These are phyloP conservation scores for Diloba caeruleocephala DNA, from an alignment of 2,888 invertebrate genomes.

Conservation along the genomic window DNA sequence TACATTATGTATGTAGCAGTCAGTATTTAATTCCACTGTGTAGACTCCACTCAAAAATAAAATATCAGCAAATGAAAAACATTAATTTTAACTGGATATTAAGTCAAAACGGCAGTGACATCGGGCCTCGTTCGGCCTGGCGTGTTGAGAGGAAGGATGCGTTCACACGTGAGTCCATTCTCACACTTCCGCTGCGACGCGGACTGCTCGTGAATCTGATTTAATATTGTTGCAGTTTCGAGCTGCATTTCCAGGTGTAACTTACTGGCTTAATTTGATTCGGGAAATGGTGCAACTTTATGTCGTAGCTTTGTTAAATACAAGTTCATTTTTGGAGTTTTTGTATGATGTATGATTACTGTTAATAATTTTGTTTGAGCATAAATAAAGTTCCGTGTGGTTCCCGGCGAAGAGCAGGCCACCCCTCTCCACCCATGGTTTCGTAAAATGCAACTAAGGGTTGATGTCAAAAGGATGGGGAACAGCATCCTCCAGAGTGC, in stretches of 20 bases:
- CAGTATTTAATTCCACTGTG: too few species aligned
- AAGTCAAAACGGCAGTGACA: slow-evolving; percentile 4
- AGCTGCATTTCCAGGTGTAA: slow-evolving; percentile 38
- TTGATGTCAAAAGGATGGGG: too few species aligned
- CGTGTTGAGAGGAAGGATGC: slow-evolving; percentile 46
- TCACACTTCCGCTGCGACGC: slow-evolving; percentile 40
- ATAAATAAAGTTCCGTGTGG: too few species aligned
- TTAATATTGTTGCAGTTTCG: slow-evolving; percentile 52
- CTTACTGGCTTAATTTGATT: slow-evolving; percentile 50
- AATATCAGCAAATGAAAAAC: too few species aligned
- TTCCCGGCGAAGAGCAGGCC: too few species aligned
- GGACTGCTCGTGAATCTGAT: slow-evolving; percentile 41
- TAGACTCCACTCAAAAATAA: too few species aligned
- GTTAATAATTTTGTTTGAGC: too few species aligned
- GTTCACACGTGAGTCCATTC: slow-evolving; percentile 53
- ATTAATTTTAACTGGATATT: neutral
- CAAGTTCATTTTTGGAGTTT: neutral
- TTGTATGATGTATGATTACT: too few species aligned
- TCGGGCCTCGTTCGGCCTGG: neutral
- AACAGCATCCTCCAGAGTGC: too few species aligned
- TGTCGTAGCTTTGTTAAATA: slow-evolving; percentile 21
- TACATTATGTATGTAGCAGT: too few species aligned
- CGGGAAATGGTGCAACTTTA: slow-evolving; percentile 33
- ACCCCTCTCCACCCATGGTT: too few species aligned
- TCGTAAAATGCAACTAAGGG: too few species aligned